Conservation (phyloP, 1,140 invertebrate genomes). For the Drosophila sproati region DNA sequence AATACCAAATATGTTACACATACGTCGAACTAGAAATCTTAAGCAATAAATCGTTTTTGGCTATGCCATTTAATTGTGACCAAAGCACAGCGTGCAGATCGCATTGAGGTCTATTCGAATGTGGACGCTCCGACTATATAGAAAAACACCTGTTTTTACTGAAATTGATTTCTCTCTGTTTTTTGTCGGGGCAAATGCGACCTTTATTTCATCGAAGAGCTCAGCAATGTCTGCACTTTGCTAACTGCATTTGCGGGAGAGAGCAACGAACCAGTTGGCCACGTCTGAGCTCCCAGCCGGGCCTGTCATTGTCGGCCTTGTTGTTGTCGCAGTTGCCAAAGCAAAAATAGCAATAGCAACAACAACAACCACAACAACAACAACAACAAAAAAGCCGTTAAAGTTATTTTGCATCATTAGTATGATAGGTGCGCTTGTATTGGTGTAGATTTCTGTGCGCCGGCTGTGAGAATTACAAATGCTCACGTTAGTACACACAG, state of each 20-base stretch:
- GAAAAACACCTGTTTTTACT: constrained; percentile 68
- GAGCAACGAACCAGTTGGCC: constrained; percentile 74
- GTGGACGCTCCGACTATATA: neutral
- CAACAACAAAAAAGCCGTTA: constrained; percentile 66
- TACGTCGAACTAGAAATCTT: constrained; percentile 47
- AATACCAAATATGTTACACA: constrained; percentile 46
- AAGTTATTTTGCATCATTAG: constrained; percentile 84
- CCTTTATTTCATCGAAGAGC: constrained; percentile 70
- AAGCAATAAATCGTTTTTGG: constrained; percentile 67
- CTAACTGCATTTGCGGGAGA: constrained; percentile 64
- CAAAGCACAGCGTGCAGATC: neutral
- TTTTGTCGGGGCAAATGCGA: constrained; percentile 50
- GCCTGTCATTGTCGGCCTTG: constrained; percentile 65
- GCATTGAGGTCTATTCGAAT: constrained; percentile 11
- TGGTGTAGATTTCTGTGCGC: constrained; percentile 72
- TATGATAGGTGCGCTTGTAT: constrained; percentile 74
- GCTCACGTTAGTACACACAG: constrained; percentile 33
- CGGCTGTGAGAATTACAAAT: constrained; percentile 75
- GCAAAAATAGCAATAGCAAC: constrained; percentile 20
- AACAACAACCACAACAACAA: neutral
- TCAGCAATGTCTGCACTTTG: constrained; percentile 70
- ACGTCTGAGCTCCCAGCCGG: constrained; percentile 49
- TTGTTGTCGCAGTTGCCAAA: constrained; percentile 46
- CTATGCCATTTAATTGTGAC: constrained; percentile 33
- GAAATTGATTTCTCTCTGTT: constrained; percentile 43